Evolutionary conservation across 2,113 vertebrate genomes (phyloP).

Genomic region (Eidolon helvum): DNA sequence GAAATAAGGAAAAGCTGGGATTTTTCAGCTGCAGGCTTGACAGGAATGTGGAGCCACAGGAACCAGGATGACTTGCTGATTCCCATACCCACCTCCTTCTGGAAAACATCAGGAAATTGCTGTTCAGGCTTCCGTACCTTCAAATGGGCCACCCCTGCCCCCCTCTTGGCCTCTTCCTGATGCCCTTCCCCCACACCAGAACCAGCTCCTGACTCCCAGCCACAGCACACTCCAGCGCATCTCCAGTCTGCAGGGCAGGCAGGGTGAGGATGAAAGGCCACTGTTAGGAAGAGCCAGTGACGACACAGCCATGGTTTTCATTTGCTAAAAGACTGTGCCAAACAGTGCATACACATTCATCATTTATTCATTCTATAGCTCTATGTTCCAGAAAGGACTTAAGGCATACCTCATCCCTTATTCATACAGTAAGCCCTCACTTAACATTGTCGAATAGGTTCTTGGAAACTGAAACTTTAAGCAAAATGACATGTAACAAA

Average conservation of each 20-base stretch:
- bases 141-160: neutral
- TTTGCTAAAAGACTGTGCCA: neutral
- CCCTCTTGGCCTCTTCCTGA: neutral
- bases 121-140: neutral
- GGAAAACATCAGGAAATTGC: slow-evolving; percentile 28
- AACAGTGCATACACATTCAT: neutral
- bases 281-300: neutral
- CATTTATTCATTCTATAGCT: neutral
- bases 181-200: neutral
- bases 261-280: fast-evolving
- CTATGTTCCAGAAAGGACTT: neutral
- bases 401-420: neutral
- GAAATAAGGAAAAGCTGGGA: neutral
- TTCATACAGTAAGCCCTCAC: neutral
- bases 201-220: neutral
- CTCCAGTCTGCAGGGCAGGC: neutral
- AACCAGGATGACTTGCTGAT: neutral
- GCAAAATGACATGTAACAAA: no score
- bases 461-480: no score
- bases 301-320: neutral
- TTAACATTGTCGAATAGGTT: no score
- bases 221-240: neutral
- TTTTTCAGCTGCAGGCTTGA: neutral
- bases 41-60: neutral
- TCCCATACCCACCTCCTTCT: neutral